Evolutionary conservation across 2,113 vertebrate genomes (phyloP).

Genomic region (Elachura formosa): DNA sequence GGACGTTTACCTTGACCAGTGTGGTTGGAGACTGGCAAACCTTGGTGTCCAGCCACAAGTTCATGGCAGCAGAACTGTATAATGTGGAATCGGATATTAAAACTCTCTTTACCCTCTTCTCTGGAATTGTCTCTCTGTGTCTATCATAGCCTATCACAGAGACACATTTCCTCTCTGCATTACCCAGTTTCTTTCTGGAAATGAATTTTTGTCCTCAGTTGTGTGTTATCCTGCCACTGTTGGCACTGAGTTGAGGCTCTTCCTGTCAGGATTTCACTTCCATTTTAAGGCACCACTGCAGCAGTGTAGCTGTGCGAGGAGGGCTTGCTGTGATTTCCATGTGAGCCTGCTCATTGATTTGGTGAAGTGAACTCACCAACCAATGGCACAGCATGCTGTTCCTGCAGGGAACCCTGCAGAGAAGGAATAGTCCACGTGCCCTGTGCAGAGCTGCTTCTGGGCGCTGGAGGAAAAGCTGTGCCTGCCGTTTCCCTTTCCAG

Average conservation of each 20-base stretch:
- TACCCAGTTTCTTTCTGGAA: background rate
- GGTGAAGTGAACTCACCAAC: background rate
- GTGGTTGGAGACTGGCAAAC: too few relatives aligned
- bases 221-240: background rate
- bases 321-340: background rate
- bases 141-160: too few relatives aligned
- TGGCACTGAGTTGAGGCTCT: background rate
- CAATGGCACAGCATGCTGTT: background rate
- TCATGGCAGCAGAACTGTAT: too few relatives aligned
- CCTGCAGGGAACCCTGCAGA: background rate
- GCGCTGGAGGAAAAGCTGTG: background rate
- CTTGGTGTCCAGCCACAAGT: too few relatives aligned
- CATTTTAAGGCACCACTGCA: background rate
- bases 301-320: background rate
- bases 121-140: too few relatives aligned
- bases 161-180: background rate
- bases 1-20: too few relatives aligned
- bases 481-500: background rate
- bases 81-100: too few relatives aligned
- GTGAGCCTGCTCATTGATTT: background rate
- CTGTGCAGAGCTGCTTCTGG: background rate
- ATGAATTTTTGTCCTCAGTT: background rate
- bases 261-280: slow-evolving; percentile 3
- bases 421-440: background rate
- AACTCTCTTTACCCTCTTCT: too few relatives aligned